phyloP scores from a whole-genome alignment of 2,888 invertebrate genomes.

The Cremastinae sp. region DNA sequence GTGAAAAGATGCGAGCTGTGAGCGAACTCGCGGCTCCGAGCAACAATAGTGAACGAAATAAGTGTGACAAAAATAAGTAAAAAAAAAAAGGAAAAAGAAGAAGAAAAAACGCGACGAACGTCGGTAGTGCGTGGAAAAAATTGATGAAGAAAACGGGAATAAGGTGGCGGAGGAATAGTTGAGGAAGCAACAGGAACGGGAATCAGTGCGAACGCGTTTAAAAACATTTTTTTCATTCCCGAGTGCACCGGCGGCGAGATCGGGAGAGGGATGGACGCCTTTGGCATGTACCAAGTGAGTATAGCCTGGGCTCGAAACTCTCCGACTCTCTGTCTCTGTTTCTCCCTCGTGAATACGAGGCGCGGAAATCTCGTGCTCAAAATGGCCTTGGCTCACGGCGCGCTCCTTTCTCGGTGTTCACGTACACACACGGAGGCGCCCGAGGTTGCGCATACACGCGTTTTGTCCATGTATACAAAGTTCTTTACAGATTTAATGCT shows the following conservation, averaged over 20 bases:
- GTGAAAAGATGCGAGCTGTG: slow-evolving; percentile 50
- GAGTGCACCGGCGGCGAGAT: slow-evolving; percentile 58
- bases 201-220: slow-evolving; percentile 24
- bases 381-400: slow-evolving; percentile 72
- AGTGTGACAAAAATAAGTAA: too few species aligned
- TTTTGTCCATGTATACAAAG: background rate
- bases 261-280: slow-evolving; percentile 75
- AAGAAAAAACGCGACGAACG: slow-evolving; percentile 7
- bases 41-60: too few species aligned
- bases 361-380: slow-evolving; percentile 69
- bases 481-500: slow-evolving; percentile 22
- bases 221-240: slow-evolving; percentile 24
- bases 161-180: too few species aligned
- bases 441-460: slow-evolving; percentile 31
- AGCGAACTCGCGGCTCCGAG: slow-evolving; percentile 40
- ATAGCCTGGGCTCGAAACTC: slow-evolving; percentile 40
- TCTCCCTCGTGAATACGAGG: slow-evolving; percentile 36
- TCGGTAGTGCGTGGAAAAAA: slow-evolving; percentile 12
- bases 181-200: slow-evolving; percentile 10
- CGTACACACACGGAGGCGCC: too few species aligned
- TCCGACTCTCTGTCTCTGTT: slow-evolving; percentile 35
- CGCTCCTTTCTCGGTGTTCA: slow-evolving; percentile 65
- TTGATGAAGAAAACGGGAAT: slow-evolving; percentile 19
- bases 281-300: slow-evolving; percentile 80
- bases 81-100: background rate